Conservation (phyloP, 2,888 invertebrate species). For the Chaitophorus viminalis region DNA sequence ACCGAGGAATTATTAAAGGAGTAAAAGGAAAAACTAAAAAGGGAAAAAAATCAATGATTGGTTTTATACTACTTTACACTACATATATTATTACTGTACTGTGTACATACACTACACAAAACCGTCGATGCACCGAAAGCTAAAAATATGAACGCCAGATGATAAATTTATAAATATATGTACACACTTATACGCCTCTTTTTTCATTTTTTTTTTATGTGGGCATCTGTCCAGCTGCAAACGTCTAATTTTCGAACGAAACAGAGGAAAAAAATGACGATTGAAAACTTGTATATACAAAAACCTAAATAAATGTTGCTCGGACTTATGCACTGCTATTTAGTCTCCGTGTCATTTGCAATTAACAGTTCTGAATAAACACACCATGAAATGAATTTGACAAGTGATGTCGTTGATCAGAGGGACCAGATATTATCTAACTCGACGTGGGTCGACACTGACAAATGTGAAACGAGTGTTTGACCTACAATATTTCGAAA, state of each 20-base stretch:
- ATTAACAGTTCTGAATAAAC: conserved; percentile 18
- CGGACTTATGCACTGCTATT: neutral
- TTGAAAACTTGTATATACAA: conserved; percentile 23
- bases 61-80: neutral
- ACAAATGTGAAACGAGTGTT: neutral
- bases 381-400: conserved; percentile 6
- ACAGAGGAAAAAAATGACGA: neutral
- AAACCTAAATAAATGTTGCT: neutral
- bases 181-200: neutral
- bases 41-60: conserved; percentile 48
- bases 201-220: neutral
- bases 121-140: conserved; percentile 45
- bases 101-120: neutral
- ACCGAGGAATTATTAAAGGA: conserved; percentile 11
- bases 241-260: conserved; percentile 3
- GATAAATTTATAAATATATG: conserved; percentile 54
- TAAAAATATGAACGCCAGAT: conserved; percentile 61
- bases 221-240: conserved; percentile 52
- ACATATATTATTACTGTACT: neutral
- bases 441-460: neutral
- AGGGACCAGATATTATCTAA: neutral
- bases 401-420: neutral
- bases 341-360: neutral
- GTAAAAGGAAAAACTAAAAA: neutral
- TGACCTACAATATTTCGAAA: neutral